These are phyloP conservation scores for Fregata magnificens DNA, from an alignment of 2,113 vertebrate species.

Conservation along the genomic window DNA sequence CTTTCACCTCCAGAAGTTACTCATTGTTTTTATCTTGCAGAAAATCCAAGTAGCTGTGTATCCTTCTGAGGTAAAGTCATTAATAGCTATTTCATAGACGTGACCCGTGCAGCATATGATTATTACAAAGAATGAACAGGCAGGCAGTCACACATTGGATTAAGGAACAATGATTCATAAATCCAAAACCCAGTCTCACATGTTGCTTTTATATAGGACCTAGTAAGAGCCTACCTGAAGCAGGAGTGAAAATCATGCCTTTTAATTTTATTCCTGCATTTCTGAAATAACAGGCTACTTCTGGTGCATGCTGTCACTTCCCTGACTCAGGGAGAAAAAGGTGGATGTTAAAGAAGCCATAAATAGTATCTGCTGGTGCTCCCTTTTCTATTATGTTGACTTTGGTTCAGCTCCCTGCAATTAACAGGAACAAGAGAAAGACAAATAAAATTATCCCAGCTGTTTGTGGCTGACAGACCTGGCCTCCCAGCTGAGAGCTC, in stretches of 20 bases:
- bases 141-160: background rate
- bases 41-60: background rate
- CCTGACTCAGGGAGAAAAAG: background rate
- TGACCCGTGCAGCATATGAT: background rate
- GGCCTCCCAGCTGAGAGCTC: constrained; percentile 90
- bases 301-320: background rate
- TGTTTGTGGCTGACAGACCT: constrained; percentile 80
- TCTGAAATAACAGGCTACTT: background rate
- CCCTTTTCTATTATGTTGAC: constrained; percentile 55
- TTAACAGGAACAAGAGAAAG: constrained; percentile 72
- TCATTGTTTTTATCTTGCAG: background rate
- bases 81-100: background rate
- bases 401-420: constrained; percentile 65
- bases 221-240: background rate
- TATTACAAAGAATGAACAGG: background rate
- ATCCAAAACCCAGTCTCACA: background rate
- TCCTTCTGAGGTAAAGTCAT: background rate
- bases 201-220: background rate
- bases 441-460: constrained; percentile 78
- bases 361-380: constrained; percentile 39
- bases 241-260: background rate
- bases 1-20: background rate
- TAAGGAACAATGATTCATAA: background rate
- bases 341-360: constrained; percentile 8
- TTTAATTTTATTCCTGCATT: background rate